These are phyloP conservation scores for Paedocypris sp. DNA, from an alignment of 2,113 vertebrate species.

Conservation along the genomic window DNA sequence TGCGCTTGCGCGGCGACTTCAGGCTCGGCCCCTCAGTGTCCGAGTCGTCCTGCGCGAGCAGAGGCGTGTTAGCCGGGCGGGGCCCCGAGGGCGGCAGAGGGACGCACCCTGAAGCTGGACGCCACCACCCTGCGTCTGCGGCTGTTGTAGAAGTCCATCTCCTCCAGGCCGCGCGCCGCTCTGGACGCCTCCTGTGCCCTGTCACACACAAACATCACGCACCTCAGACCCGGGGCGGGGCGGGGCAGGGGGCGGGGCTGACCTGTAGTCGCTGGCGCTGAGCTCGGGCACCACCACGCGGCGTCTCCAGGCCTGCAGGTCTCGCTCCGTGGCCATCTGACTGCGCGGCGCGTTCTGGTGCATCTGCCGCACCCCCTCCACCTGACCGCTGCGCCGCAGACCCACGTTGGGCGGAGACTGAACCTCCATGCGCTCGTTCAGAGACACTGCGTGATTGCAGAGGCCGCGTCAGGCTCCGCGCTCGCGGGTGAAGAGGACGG, in stretches of 20 bases:
- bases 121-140: slow-evolving; percentile 71
- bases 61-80: neutral
- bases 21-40: slow-evolving; percentile 56
- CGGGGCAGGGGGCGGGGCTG: neutral
- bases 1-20: slow-evolving; percentile 59
- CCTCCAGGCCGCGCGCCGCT: slow-evolving; percentile 79
- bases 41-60: slow-evolving; percentile 66
- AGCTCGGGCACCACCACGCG: slow-evolving; percentile 91
- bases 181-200: slow-evolving; percentile 77
- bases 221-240: no score
- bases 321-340: slow-evolving; percentile 87
- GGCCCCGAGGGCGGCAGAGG: no score
- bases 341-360: slow-evolving; percentile 90
- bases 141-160: slow-evolving; percentile 68
- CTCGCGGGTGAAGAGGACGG: no score
- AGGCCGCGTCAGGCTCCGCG: no score
- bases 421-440: slow-evolving; percentile 74
- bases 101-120: slow-evolving; percentile 51
- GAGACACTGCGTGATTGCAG: slow-evolving; percentile 63
- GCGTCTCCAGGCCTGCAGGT: slow-evolving; percentile 86
- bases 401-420: slow-evolving; percentile 89
- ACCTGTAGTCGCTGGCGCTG: slow-evolving; percentile 69
- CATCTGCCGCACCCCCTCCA: slow-evolving; percentile 93
- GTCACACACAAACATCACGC: no score
- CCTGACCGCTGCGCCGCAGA: slow-evolving; percentile 84